Base-by-base conservation (phyloP, 2,797 vertebrate genomes). In the Hoplostethus mediterraneus region DNA sequence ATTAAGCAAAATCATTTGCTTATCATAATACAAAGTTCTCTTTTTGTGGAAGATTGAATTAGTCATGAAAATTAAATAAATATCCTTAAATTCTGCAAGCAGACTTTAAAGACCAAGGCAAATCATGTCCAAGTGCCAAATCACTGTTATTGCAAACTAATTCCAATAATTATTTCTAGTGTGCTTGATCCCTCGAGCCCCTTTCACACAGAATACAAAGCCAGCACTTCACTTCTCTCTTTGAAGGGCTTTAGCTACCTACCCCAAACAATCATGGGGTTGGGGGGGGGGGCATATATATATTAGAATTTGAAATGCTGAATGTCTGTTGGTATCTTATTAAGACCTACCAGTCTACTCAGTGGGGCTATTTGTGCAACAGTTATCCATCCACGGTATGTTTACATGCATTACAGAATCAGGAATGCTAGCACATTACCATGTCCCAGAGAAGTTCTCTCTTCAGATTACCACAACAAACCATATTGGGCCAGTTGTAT, bases 121-220 rank as follows among this genome's bases (percentile, higher is more conserved):
- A 58, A 61, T 84, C 16, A 40, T 45, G 63, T 87, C 68, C 64
- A 89, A 91, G 88, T 90, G 91, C 87, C 90, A 92, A 89, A 89
- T 77, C 57, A 11, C 65, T 31, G n/a, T 79, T 58, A 58, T 36
- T 78, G 63, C 72, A 73, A 28, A 28, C 10, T 82, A 83, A 80
- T 89, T 88, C 31, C 56, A 52, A 51, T 63, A 62, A 31, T 71
- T 82, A 61, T 81, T 75, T 81, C 66, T 74, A 45, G 47, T 79
- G 73, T 69, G 64, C 77, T 57, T 4, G 59, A 59, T 64, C 60
- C 52, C 63, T 71, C 76, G 45, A 76, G 49, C 54, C n/a, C 33
- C 62, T 71, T 77, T 72, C 61, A 55, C 48, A 45, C 47, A 54
- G 42, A 75, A 79, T 30, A 56, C 40, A 38, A 75, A 69, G 67